These are phyloP conservation scores for Orthochromis indermauri DNA, from an alignment of 2,113 vertebrate species.

Conservation along the genomic window DNA sequence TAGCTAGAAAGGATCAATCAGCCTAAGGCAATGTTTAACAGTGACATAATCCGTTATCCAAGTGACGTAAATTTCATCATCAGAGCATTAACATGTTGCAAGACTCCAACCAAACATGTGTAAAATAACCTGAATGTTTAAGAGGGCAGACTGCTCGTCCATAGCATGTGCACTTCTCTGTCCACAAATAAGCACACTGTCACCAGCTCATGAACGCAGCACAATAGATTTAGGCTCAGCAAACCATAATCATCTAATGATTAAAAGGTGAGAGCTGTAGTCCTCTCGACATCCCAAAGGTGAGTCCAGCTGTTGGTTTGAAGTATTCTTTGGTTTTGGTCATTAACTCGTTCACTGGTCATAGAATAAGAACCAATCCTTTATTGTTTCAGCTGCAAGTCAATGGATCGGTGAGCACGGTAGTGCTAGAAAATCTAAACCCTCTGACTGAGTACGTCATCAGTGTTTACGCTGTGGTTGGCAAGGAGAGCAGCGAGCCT, in stretches of 20 bases:
- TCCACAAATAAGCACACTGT: not conserved
- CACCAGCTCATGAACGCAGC: not conserved
- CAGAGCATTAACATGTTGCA: not conserved
- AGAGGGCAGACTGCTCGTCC: not conserved
- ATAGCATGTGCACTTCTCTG: not conserved
- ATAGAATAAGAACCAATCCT: not conserved
- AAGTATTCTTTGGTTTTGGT: not conserved
- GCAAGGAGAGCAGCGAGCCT: slow-evolving; percentile 82
- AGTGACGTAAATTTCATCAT: not conserved
- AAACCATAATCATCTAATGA: not conserved
- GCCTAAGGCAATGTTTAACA: not conserved
- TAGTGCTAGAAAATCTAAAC: slow-evolving; percentile 75
- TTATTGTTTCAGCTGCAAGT: slow-evolving; percentile 72
- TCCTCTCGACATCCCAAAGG: not conserved
- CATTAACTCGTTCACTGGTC: not conserved
- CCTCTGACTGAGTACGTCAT: slow-evolving; percentile 84
- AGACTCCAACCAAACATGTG: not conserved
- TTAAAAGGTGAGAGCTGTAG: not conserved
- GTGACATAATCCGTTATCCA: not conserved
- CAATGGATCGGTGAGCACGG: slow-evolving; percentile 75
- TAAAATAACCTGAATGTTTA: not conserved
- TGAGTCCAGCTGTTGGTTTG: not conserved
- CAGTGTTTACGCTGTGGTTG: slow-evolving; percentile 77
- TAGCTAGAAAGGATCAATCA: not conserved
- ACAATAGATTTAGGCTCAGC: not conserved